These are phyloP conservation scores for Balaenoptera acutorostrata DNA, from an alignment of 2,113 vertebrate species.

Conservation along the genomic window DNA sequence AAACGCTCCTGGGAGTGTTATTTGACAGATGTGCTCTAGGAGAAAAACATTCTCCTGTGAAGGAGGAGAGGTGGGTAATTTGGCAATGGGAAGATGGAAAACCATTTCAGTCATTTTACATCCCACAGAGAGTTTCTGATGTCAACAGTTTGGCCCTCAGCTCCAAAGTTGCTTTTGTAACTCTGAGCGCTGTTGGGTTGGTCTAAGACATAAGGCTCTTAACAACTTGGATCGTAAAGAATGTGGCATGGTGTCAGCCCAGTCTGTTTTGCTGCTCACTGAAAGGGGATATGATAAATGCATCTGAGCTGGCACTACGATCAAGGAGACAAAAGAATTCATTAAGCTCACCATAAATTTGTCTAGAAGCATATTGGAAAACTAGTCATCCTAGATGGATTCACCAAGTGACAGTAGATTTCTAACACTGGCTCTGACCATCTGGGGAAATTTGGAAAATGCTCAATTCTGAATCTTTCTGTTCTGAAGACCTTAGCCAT, in stretches of 20 bases:
- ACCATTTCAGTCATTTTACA: not conserved
- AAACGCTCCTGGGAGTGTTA: rapidly evolving
- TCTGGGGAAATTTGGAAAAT: not conserved
- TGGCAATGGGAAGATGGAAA: not conserved
- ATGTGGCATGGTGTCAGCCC: not conserved
- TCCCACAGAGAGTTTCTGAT: not conserved
- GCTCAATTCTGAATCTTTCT: not conserved
- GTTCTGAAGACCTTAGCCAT: not conserved
- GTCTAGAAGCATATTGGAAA: not conserved
- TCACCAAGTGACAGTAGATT: not conserved
- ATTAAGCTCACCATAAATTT: conserved; percentile 12
- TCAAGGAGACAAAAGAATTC: not conserved
- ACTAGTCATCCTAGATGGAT: not conserved
- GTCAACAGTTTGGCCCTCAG: not conserved
- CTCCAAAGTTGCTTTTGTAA: not conserved
- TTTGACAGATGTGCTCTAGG: not conserved
- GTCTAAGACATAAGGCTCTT: not conserved
- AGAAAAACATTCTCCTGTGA: not conserved
- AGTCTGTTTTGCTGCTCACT: not conserved
- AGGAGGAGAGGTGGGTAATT: not conserved
- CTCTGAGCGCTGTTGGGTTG: not conserved
- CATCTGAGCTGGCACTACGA: not conserved
- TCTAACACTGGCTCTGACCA: not conserved
- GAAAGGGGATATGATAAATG: not conserved
- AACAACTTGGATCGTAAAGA: not conserved